Percentiles rank a stretch among this genome's conserved stretches.
phyloP scores from a whole-genome alignment of 2,113 vertebrate genomes.

The Phycodurus eques region DNA sequence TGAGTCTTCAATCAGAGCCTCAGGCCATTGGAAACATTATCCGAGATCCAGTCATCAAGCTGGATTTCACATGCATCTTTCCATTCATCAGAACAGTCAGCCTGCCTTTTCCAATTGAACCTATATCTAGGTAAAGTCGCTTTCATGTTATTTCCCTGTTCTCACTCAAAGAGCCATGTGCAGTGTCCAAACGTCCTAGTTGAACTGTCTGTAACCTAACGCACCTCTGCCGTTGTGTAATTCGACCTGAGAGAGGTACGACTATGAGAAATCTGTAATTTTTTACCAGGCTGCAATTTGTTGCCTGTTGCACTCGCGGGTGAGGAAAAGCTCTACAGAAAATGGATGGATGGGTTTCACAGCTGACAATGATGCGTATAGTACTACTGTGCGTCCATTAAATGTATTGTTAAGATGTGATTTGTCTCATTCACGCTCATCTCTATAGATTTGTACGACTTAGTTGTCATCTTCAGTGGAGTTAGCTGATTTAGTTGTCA shows the following conservation, averaged over 20 bases:
- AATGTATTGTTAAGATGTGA: not conserved
- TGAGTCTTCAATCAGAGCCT: slow-evolving; percentile 61
- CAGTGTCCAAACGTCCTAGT: not conserved
- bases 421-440: not conserved
- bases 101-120: slow-evolving; percentile 55
- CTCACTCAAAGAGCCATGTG: not conserved
- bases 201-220: not conserved
- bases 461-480: not conserved
- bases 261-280: not conserved
- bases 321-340: not conserved
- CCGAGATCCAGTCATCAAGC: slow-evolving; percentile 60
- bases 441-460: not conserved
- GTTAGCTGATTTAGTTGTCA: not conserved
- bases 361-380: not conserved
- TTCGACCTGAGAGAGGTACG: not conserved
- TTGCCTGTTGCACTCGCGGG: not conserved
- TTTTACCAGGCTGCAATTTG: not conserved
- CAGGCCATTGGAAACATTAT: slow-evolving; percentile 57
- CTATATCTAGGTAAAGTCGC: slow-evolving; percentile 59
- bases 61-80: slow-evolving; percentile 69
- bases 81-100: slow-evolving; percentile 64
- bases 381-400: not conserved
- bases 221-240: not conserved
- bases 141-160: not conserved
- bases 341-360: not conserved